These are phyloP conservation scores for Antheraea pernyi DNA, from an alignment of 1,140 invertebrate species.

Conservation along the genomic window DNA sequence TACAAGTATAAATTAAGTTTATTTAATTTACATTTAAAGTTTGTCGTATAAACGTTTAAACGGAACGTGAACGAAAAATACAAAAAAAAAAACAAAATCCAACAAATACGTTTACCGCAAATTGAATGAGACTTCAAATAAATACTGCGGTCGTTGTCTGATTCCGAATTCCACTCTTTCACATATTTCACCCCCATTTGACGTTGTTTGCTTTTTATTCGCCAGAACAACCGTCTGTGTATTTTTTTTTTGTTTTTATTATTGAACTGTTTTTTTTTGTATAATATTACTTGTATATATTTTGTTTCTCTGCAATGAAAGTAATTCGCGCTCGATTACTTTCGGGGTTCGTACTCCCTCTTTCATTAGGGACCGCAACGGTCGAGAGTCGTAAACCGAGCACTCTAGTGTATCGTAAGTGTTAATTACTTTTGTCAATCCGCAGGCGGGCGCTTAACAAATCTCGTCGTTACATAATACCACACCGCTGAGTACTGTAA, in stretches of 20 bases:
- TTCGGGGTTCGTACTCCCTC: constrained; percentile 45
- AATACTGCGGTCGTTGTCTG: constrained; percentile 69
- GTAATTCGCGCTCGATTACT: constrained; percentile 33
- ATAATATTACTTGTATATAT: constrained; percentile 1
- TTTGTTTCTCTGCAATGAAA: background rate
- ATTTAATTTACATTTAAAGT: background rate
- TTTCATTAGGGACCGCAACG: constrained; percentile 49
- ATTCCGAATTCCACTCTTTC: constrained; percentile 51
- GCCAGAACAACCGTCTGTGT: constrained; percentile 37
- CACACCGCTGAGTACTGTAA: constrained; percentile 50
- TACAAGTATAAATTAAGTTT: background rate
- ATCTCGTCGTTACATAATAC: constrained; percentile 60
- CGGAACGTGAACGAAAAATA: constrained; percentile 46
- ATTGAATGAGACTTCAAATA: constrained; percentile 74
- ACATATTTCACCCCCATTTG: constrained; percentile 58
- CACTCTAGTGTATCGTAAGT: constrained; percentile 66
- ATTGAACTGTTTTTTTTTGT: background rate
- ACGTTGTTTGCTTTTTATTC: constrained; percentile 50
- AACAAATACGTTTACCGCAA: constrained; percentile 69
- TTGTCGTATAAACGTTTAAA: constrained; percentile 16
- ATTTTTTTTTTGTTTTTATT: constrained; percentile 15
- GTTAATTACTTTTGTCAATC: constrained; percentile 73
- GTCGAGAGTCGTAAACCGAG: constrained; percentile 55
- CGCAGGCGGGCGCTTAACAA: constrained; percentile 59
- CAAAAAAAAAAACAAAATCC: constrained; percentile 40